These are phyloP conservation scores for Lutjanus campechanus DNA, from an alignment of 2,797 vertebrate species.

Conservation along the genomic window DNA sequence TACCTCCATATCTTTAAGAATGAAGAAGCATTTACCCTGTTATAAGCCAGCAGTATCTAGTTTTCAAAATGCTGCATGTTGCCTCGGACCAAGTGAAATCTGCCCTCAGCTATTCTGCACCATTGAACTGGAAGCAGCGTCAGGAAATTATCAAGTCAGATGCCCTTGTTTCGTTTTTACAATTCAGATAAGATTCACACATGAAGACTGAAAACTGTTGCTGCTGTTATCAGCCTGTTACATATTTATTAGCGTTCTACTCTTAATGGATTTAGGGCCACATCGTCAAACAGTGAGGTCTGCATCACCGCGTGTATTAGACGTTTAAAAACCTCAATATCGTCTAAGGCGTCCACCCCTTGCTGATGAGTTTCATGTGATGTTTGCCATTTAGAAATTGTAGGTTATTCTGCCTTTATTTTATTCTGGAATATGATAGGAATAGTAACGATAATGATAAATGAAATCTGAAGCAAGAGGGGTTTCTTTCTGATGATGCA, in stretches of 20 bases:
- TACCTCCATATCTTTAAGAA: neutral
- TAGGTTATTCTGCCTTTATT: too few relatives aligned
- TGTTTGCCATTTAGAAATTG: neutral
- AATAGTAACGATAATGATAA: neutral
- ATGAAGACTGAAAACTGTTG: conserved; percentile 13
- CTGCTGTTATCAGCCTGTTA: neutral
- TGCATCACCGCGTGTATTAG: neutral
- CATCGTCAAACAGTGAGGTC: neutral
- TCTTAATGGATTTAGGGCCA: neutral
- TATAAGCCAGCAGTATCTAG: neutral
- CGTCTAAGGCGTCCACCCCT: neutral
- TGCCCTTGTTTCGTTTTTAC: conserved; percentile 23
- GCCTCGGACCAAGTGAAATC: conserved; percentile 5
- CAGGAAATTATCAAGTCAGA: conserved; percentile 32
- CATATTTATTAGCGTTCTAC: neutral
- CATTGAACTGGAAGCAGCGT: conserved; percentile 24
- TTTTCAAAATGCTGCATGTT: conserved; percentile 2
- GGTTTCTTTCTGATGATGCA: neutral
- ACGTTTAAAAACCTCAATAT: conserved; percentile 16
- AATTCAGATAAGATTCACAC: conserved; percentile 15
- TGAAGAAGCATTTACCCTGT: neutral
- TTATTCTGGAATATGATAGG: neutral
- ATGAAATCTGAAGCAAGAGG: neutral
- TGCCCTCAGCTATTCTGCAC: conserved; percentile 3
- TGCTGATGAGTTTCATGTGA: neutral